Percentiles rank a stretch among this genome's conserved stretches.
phyloP scores from a whole-genome alignment of 2,888 invertebrate genomes.

The Acanthosepion lycidas region DNA sequence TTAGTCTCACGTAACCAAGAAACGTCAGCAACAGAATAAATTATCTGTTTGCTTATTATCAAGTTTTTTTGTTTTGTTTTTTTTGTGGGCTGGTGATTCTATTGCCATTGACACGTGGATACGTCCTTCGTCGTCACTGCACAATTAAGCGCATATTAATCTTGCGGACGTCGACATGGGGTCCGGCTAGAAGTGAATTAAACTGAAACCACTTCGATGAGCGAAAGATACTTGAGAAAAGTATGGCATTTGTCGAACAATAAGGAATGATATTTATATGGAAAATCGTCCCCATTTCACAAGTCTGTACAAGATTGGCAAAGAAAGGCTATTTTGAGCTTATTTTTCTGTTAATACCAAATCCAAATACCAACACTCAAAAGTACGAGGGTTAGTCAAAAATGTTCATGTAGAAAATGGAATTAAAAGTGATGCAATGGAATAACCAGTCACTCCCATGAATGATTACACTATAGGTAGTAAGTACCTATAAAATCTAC shows the following conservation, averaged over 20 bases:
- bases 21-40: background rate
- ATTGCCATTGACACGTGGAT: background rate
- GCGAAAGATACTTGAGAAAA: background rate
- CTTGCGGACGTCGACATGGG: background rate
- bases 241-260: background rate
- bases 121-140: background rate
- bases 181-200: background rate
- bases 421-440: no score
- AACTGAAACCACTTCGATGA: background rate
- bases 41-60: background rate
- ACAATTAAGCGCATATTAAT: slow-evolving; percentile 4
- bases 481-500: no score
- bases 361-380: no score
- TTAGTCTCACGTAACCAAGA: background rate
- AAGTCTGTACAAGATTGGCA: background rate
- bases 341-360: no score
- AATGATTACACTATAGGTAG: no score
- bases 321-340: no score
- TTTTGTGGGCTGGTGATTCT: background rate
- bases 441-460: no score
- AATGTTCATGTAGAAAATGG: no score
- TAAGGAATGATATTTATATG: background rate
- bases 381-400: no score
- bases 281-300: background rate
- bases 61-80: background rate